Base-by-base conservation (phyloP, 1,140 invertebrate genomes). In the Pseudoatta argentina region DNA sequence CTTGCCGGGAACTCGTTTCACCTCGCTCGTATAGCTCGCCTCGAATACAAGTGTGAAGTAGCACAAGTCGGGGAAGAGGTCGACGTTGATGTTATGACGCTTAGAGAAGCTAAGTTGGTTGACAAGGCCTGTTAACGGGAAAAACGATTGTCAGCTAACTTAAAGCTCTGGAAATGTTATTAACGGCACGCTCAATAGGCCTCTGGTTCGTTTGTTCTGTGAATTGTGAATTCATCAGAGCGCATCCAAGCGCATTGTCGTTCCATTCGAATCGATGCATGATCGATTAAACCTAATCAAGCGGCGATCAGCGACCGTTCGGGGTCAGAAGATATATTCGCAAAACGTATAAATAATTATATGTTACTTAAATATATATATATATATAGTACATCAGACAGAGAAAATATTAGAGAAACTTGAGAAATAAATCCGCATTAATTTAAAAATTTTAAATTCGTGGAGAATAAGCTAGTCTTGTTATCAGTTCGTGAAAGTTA, bases 131-230 rank as follows among this genome's bases (percentile, higher is more conserved):
- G 16, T 57, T 8, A 77, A 39, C 30, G 18, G 30, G n/a, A 57
- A 59, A 77, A 64, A 24, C 59, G 18, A 63, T 77, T 44, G 59
- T 77, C 57, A 63, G 57, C 24, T n/a, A 18, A 61, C 12, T 75
- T 75, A 48, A 77, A 77, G 39, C 73, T 63, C 75, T 64, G 59
- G 24, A 64, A 66, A 78, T 78, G 39, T 27, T 64, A 27, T 77
- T 63, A 63, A 77, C 72, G 55, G 51, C 39, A 44, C 6, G 39
- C 44, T 78, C 39, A 64, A 64, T 51, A 78, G 18, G 39, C 2
- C n/a, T 39, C n/a, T n/a, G 10, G 57, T 64, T 66, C 39, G 39
- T 63, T 48, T 64, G 24, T 64, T 78, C 57, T 77, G 39, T 64
- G 5, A 77, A 78, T 18, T 66, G 44, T 44, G 6, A 78, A n/a